Base-by-base conservation (phyloP, 2,888 invertebrate genomes). In the Drosophila picticornis region DNA sequence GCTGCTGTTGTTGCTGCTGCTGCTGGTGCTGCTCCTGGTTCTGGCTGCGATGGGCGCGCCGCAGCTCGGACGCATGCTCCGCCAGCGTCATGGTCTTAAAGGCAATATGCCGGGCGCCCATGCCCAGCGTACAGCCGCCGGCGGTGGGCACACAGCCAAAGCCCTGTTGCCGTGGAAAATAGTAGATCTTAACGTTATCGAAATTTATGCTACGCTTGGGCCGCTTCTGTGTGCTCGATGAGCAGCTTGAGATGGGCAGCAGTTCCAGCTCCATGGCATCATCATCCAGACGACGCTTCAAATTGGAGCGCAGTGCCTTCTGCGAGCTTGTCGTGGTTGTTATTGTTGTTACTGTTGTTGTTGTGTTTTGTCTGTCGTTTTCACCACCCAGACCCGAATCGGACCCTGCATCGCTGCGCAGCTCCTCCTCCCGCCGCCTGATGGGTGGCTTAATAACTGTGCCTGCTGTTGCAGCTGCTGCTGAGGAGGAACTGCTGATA, bases 131-230 rank as follows among this genome's bases (percentile, higher is more conserved):
- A n/a, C 96, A 96, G 6, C 96, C 96, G 65, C 97, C 97, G 94
- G 97, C 96, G 16, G 98, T 98, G 57, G 98, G 98, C 75, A 98
- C 97, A 94, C 98, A 98, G 43, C 97, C 96, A 93, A 98, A 97
- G 27, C 98, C 98, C 94, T 98, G 98, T 63, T 97, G 95, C 90
- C 99, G 94, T 3, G 98, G 97, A 94, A 99, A 99, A 94, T 99
- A 99, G 93, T 96, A 99, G 13, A 99, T 98, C 27, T 98, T 98
- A 0, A 99, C 99, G 80, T 96, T 96, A 85, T 98, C 97, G 93
- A 99, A 99, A 80, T 96, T 95, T 75, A 99, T 98, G 51, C 95
- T 96, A 84, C 96, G 96, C 93, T 97, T 97, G 91, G 95, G 95
- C 91, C 96, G 96, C 90, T 96, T 93, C 40, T 82, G 83, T 6